phyloP scores from a whole-genome alignment of 2,888 invertebrate genomes.

The Anoplius nigerrimus region DNA sequence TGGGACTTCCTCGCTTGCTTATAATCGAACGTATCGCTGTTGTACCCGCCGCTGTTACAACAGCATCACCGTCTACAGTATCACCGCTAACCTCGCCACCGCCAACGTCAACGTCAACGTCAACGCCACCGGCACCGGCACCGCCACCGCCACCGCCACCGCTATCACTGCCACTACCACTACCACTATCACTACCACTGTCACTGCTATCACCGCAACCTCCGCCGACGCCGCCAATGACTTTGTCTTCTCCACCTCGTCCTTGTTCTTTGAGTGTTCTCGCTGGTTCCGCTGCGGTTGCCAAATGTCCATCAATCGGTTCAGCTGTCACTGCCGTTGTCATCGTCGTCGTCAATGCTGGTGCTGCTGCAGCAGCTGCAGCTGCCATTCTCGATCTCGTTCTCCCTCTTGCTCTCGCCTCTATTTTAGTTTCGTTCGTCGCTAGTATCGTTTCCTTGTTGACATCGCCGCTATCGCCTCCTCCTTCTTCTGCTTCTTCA shows the following conservation, averaged over 20 bases:
- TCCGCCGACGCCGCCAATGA: too few species aligned
- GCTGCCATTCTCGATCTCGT: slow-evolving; percentile 2
- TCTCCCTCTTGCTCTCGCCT: slow-evolving; percentile 51
- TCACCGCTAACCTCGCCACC: neutral
- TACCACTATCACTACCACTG: too few species aligned
- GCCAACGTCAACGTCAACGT: neutral
- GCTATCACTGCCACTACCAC: neutral
- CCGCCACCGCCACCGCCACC: neutral
- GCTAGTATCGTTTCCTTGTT: slow-evolving; percentile 72
- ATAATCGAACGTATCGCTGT: too few species aligned
- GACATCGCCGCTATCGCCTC: slow-evolving; percentile 26
- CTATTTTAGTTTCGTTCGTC: slow-evolving; percentile 52
- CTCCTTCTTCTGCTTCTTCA: neutral
- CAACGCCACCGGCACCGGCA: neutral
- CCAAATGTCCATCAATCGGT: neutral
- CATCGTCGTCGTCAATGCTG: neutral
- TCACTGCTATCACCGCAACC: too few species aligned
- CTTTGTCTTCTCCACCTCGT: too few species aligned
- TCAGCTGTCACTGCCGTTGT: neutral
- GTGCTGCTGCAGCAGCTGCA: slow-evolving; percentile 18
- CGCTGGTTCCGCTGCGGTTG: neutral
- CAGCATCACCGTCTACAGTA: neutral
- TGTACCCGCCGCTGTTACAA: neutral
- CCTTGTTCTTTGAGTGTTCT: too few species aligned
- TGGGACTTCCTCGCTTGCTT: slow-evolving; percentile 17